Base-by-base conservation (phyloP, 2,797 vertebrate genomes). In the Lutjanus argentimaculatus region DNA sequence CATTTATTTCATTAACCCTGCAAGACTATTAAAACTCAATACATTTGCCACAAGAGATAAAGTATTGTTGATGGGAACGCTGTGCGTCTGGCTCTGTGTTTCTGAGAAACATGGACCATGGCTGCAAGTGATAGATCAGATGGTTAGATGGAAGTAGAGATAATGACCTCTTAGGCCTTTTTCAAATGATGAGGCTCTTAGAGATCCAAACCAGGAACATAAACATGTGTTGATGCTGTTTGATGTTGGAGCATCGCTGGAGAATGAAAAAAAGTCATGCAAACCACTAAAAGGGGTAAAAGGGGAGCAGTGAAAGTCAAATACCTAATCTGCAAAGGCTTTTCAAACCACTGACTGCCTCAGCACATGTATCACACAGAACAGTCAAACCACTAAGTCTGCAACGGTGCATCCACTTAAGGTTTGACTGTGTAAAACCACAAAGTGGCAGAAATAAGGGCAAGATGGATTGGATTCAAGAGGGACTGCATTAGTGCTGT, bases 181-280 rank as follows among this genome's bases (percentile, higher is more conserved):
- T 90, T 92, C 70, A 92, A 91, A 93, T 75, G 87, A 92, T 79
- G 91, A 91, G 80, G 82, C 70, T 94, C 86, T 88, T 52, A 84
- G 73, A 82, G 89, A 89, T 91, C 79, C 89, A 89, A 92, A 91
- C 88, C 85, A 84, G 89, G 81, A 93, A 91, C 85, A 89, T 93
- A 94, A 94, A 95, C 92, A 94, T 88, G 80, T 89, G 86, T 89
- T 85, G 79, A 81, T 88, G 82, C 76, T 70, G 88, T 95, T 95
- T 94, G 92, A 94, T 92, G 93, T 95, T 21, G 57, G 68, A 67
- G 82, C 79, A 72, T 85, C 9, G 16, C 83, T 83, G 77, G 64
- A 89, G 85, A 90, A 75, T 78, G 82, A 85, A 90, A 83, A 90
- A 89, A 84, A 22, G 72, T 46, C 52, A 84, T 48, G 75, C 68